These are phyloP conservation scores for Jaculus jaculus DNA, from an alignment of 2,113 vertebrate species.

Conservation along the genomic window DNA sequence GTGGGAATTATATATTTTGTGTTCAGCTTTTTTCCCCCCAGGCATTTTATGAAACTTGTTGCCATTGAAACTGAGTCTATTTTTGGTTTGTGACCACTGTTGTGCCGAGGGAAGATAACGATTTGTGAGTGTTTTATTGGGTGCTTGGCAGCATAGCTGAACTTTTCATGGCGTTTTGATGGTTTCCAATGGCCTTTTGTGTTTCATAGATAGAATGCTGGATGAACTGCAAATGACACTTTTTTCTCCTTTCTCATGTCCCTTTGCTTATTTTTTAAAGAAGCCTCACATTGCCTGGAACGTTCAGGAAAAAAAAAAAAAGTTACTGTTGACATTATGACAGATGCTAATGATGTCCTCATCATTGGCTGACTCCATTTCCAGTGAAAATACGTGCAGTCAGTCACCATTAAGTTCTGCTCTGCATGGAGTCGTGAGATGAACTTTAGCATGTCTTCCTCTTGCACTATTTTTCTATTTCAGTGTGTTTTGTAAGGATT, in stretches of 20 bases:
- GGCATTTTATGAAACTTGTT: conserved; percentile 12
- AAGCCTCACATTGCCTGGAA: neutral
- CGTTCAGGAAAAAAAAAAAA: neutral
- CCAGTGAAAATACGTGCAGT: neutral
- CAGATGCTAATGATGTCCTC: neutral
- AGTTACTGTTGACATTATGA: too few relatives aligned
- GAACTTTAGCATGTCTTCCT: neutral
- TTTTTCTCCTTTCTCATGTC: neutral
- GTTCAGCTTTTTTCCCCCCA: neutral
- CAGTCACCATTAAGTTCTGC: neutral
- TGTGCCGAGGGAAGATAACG: neutral
- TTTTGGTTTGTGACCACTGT: neutral
- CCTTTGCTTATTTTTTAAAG: neutral
- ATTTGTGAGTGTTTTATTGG: conserved; percentile 7
- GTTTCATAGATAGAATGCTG: neutral
- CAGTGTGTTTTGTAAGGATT: neutral
- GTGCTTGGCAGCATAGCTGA: neutral
- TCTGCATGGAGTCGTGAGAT: neutral
- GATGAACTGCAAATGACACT: neutral
- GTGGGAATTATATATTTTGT: neutral
- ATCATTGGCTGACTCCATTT: conserved; percentile 9
- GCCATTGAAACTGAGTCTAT: neutral
- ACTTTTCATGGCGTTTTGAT: neutral
- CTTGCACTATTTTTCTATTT: neutral
- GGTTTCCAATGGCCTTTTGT: neutral